These are phyloP conservation scores for Panulirus ornatus DNA, from an alignment of 1,140 invertebrate species.

Conservation along the genomic window DNA sequence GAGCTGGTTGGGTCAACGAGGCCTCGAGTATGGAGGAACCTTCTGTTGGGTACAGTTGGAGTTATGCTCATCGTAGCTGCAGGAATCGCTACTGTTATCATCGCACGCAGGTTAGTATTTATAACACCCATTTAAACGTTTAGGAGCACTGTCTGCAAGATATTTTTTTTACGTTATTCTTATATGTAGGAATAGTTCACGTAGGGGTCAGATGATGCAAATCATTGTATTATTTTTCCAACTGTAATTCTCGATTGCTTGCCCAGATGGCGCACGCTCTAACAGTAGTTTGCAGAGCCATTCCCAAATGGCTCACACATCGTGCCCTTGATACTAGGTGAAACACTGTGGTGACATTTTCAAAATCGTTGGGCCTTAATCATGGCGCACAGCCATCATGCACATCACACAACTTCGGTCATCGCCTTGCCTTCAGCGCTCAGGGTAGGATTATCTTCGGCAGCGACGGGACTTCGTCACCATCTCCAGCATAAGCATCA, in stretches of 20 bases:
- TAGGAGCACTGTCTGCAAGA: not conserved
- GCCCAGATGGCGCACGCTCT: not conserved
- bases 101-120: conserved; percentile 53
- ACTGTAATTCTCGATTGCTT: not conserved
- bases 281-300: not conserved
- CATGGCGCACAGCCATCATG: no score
- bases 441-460: no score
- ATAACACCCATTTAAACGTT: not conserved
- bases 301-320: no score
- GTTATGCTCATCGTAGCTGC: conserved; percentile 69
- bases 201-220: not conserved
- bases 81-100: conserved; percentile 63
- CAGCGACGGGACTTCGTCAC: no score
- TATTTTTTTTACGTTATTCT: not conserved
- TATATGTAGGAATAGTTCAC: not conserved
- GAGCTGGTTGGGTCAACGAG: conserved; percentile 65
- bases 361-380: no score
- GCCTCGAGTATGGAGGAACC: conserved; percentile 66
- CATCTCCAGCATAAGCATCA: no score
- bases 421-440: no score
- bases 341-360: no score
- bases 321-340: no score
- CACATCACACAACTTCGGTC: no score
- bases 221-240: not conserved
- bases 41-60: conserved; percentile 66